Conservation (phyloP, 1,140 invertebrate genomes). For the Zaprionus tsacasi region DNA sequence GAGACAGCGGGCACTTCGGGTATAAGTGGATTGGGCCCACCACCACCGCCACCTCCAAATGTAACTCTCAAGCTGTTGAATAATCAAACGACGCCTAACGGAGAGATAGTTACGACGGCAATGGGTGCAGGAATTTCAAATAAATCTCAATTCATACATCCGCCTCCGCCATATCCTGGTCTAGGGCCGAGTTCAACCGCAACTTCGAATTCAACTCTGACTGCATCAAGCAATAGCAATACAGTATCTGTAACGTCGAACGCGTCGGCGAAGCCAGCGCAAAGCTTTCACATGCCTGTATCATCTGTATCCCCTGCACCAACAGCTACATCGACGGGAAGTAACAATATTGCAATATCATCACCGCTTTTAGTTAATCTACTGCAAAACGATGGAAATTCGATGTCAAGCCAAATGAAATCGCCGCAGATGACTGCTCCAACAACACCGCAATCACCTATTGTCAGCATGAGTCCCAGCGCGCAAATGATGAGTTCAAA, state of each 20-base stretch:
- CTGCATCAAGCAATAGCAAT: slow-evolving; percentile 50
- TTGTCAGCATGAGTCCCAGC: slow-evolving; percentile 71
- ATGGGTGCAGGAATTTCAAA: slow-evolving; percentile 42
- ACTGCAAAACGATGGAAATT: slow-evolving; percentile 92
- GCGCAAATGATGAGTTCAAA: slow-evolving; percentile 71
- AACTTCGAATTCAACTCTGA: slow-evolving; percentile 31
- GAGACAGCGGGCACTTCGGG: slow-evolving; percentile 48
- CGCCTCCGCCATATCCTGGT: slow-evolving; percentile 85
- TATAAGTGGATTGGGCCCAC: slow-evolving; percentile 53
- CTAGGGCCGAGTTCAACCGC: slow-evolving; percentile 56
- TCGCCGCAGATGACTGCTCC: slow-evolving; percentile 61
- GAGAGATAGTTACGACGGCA: slow-evolving; percentile 52
- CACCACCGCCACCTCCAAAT: slow-evolving; percentile 72
- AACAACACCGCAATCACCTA: slow-evolving; percentile 57
- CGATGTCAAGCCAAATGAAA: slow-evolving; percentile 71
- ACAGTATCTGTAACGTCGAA: slow-evolving; percentile 24
- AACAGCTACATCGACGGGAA: slow-evolving; percentile 76
- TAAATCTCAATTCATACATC: slow-evolving; percentile 82
- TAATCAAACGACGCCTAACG: slow-evolving; percentile 63
- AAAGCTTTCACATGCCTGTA: slow-evolving; percentile 53
- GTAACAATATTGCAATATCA: slow-evolving; percentile 86
- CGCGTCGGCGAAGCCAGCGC: slow-evolving; percentile 53
- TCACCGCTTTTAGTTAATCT: slow-evolving; percentile 96
- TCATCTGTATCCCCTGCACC: slow-evolving; percentile 51
- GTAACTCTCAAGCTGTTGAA: slow-evolving; percentile 74